These are phyloP conservation scores for Coenobita brevimanus DNA, from an alignment of 1,140 invertebrate genomes.

Conservation along the genomic window DNA sequence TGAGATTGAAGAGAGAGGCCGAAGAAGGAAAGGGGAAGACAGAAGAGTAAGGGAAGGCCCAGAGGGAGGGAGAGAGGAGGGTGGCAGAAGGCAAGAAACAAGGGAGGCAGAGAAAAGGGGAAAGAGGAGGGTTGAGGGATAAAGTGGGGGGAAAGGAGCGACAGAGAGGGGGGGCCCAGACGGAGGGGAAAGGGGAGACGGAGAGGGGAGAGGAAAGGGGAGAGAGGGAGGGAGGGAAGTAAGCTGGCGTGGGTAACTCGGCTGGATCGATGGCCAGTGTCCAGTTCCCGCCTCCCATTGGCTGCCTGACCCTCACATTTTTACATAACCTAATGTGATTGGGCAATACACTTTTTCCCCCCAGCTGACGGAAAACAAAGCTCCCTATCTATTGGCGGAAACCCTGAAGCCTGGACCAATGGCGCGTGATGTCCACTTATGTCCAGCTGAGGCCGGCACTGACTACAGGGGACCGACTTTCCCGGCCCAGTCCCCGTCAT, in stretches of 20 bases:
- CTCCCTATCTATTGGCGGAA: constrained; percentile 46
- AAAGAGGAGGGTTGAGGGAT: background rate
- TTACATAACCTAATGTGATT: constrained; percentile 62
- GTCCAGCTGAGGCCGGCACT: constrained; percentile 6
- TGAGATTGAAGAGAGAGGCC: too few relatives aligned
- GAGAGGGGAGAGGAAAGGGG: background rate
- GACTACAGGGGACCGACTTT: too few relatives aligned
- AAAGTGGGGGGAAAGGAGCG: background rate
- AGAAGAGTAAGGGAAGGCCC: too few relatives aligned
- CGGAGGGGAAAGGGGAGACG: background rate
- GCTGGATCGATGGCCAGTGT: constrained; percentile 57
- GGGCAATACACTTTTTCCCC: constrained; percentile 49
- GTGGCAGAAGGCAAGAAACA: too few relatives aligned
- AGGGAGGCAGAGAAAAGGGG: too few relatives aligned
- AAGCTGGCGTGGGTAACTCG: constrained; percentile 27
- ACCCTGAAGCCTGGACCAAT: constrained; percentile 28
- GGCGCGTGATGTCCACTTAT: constrained; percentile 29
- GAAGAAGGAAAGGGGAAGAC: too few relatives aligned
- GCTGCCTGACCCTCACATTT: constrained; percentile 58
- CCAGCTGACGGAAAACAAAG: constrained; percentile 47
- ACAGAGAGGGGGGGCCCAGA: background rate
- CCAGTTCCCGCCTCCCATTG: constrained; percentile 52
- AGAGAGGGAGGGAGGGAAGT: background rate
- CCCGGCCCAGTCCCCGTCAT: too few relatives aligned
- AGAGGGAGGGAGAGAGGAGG: too few relatives aligned